phyloP scores from a whole-genome alignment of 1,140 invertebrate species.

The Heliothis virescens region DNA sequence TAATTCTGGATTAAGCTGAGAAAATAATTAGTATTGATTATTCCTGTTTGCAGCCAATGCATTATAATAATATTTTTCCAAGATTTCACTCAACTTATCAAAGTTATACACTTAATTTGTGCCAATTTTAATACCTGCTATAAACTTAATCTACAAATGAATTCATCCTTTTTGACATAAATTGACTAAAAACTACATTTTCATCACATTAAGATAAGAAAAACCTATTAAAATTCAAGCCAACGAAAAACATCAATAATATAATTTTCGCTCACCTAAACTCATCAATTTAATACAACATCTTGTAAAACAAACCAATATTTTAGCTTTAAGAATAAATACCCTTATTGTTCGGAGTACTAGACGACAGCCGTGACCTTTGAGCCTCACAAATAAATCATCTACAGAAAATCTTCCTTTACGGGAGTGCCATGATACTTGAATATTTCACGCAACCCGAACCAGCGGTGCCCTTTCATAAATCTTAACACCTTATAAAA shows the following conservation, averaged over 20 bases:
- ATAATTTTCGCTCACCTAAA: neutral
- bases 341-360: slow-evolving; percentile 8
- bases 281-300: neutral
- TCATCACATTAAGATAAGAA: neutral
- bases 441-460: slow-evolving; percentile 64
- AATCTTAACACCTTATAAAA: slow-evolving; percentile 69
- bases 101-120: no score
- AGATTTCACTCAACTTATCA: no score
- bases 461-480: slow-evolving; percentile 59
- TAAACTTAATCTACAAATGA: no score
- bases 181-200: neutral
- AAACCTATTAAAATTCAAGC: neutral
- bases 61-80: no score
- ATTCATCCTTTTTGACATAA: no score
- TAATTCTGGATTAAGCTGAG: no score
- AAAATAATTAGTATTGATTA: no score
- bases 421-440: slow-evolving; percentile 61
- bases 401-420: slow-evolving; percentile 60
- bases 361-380: slow-evolving; percentile 34
- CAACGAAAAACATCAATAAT: neutral
- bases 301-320: slow-evolving; percentile 12
- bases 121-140: no score
- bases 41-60: no score
- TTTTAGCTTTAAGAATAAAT: slow-evolving; percentile 13
- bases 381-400: slow-evolving; percentile 61